Percentiles rank a stretch among this genome's conserved stretches.
These are phyloP conservation scores for Ectemnius continuus DNA, from an alignment of 2,888 invertebrate genomes.

Conservation along the genomic window DNA sequence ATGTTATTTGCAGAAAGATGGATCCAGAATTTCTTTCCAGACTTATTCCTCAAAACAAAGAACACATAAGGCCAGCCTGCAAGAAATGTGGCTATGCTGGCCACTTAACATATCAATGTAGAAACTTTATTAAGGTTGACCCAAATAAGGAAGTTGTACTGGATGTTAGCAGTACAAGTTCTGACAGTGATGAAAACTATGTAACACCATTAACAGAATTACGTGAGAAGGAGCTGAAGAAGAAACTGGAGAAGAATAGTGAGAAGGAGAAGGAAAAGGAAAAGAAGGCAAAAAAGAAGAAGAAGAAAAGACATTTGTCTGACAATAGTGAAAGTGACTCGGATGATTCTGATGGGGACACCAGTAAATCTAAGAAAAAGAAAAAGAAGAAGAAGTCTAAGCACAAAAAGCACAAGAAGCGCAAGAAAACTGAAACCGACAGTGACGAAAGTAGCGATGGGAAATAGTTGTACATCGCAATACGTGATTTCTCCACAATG, in stretches of 20 bases:
- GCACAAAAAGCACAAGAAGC: conserved; percentile 76
- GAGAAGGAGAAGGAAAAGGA: conserved; percentile 82
- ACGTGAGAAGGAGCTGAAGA: conserved; percentile 87
- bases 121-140: conserved; percentile 96
- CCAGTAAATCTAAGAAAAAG: conserved; percentile 68
- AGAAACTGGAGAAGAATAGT: conserved; percentile 84
- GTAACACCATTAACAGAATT: conserved; percentile 90
- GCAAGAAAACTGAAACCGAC: conserved; percentile 66
- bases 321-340: conserved; percentile 68
- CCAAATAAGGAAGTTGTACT: conserved; percentile 95
- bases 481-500: too few species aligned
- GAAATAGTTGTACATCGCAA: conserved; percentile 16
- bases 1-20: conserved; percentile 63
- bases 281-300: conserved; percentile 78
- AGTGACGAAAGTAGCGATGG: conserved; percentile 38
- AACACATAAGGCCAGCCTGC: conserved; percentile 90
- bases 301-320: conserved; percentile 74
- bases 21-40: conserved; percentile 79
- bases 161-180: conserved; percentile 96
- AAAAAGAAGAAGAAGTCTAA: conserved; percentile 73
- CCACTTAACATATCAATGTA: conserved; percentile 96
- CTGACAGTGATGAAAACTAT: conserved; percentile 91
- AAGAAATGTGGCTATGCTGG: conserved; percentile 98
- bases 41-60: conserved; percentile 84
- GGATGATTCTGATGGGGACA: conserved; percentile 51